Evolutionary conservation across 2,888 invertebrate genomes (phyloP), one percentile per base, ranked within the genome.

Genomic region (Drosophila mimica): DNA sequence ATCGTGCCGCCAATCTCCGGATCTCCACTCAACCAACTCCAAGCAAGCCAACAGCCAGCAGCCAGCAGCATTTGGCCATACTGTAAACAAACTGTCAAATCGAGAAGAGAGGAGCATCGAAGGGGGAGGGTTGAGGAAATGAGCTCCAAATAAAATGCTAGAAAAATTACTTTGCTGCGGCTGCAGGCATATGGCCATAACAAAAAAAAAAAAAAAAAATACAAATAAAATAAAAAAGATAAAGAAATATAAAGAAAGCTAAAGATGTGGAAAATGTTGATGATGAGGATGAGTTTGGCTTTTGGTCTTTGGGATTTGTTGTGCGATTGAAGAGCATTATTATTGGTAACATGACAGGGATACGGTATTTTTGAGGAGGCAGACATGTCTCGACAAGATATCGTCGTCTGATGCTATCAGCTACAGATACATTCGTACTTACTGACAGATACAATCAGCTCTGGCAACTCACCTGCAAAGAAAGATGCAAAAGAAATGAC

Each of bases 71-170:
- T 31, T 70, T 66, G 38, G 52, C 43, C 68, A 66, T 56, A 64
- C 64, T 84, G 90, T 84, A 84, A 84, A 84, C 90, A 88, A 88
- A 79, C 88, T 83, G 83, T 83, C 90, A 89, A 69, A 63, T 65
- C 34, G 34, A 30, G 20, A 17, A 54, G 52, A 60, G 38, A 40
- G 48, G 40, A 59, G 25, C 25, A 25, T 25, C 25, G 25, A 25
- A 25, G 1, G 33, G 38, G 31, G 2, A 28, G 33, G 17, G 20
- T 8, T 13, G 31, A 8, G 33, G 48, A 67, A 33, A 49, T 53
- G n/a, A 43, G 15, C 40, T n/a, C 25, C 61, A 48, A 30, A 25
- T 59, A n/a, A 49, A 56, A 57, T 51, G 43, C 31, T 65, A 31
- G 52, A 52, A 43, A 64, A 80, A 74, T 56, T 46, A 61, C 9